Conservation (phyloP, 2,113 vertebrate species). For the Alligator mississippiensis region DNA sequence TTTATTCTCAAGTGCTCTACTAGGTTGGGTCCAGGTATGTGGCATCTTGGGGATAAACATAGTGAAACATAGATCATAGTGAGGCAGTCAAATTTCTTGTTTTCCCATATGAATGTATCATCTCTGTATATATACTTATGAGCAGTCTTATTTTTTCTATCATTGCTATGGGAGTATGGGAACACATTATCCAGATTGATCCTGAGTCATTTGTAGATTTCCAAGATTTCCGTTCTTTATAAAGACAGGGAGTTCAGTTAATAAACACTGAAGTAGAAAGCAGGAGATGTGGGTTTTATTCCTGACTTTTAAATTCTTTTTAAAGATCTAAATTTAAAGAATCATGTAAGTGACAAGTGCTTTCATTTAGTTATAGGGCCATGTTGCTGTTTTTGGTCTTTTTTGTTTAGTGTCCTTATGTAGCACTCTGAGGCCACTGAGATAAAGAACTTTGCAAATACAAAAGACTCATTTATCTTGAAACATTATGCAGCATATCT, state of each 20-base stretch:
- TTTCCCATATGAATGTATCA: background rate
- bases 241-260: background rate
- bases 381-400: background rate
- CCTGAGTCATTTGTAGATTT: background rate
- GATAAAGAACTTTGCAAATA: background rate
- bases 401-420: background rate
- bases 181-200: background rate
- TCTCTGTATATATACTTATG: background rate
- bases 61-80: background rate
- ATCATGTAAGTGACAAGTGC: background rate
- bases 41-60: background rate
- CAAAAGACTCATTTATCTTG: background rate
- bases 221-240: background rate
- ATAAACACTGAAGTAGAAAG: background rate
- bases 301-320: background rate
- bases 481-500: background rate
- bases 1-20: background rate
- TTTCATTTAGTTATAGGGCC: constrained; percentile 3
- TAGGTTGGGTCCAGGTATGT: background rate
- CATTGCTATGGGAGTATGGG: background rate
- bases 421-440: background rate
- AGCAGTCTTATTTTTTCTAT: no score
- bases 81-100: no score
- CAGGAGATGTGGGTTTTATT: background rate
- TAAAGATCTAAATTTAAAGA: no score